Evolutionary conservation across 2,797 vertebrate genomes (phyloP), one percentile per base, ranked within the genome.

Genomic region (Ptychadena robeensis): DNA sequence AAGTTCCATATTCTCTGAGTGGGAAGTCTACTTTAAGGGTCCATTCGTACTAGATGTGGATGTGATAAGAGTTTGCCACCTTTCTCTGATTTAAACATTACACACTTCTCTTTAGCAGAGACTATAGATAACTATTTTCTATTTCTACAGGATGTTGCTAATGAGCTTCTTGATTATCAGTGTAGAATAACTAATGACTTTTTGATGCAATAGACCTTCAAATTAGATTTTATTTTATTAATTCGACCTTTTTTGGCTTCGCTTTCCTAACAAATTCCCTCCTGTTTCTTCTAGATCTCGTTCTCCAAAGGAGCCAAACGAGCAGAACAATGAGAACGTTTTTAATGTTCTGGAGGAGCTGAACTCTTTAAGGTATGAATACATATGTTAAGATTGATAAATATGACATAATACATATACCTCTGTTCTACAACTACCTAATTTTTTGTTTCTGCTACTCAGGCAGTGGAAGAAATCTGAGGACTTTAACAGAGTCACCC

Each of bases 401-500:
- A 5, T 32, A n/a, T 34, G 3, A 10, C 14, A n/a, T n/a, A 25
- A 38, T 8, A 30, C 35, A 28, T 57, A 2, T 57, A 37, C 35
- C 25, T 9, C 8, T 27, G n/a, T 27, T 69, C 9, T 37, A 12
- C 12, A 25, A n/a, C 10, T 1, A 35, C 65, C 32, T 12, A 30
- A 22, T 27, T 27, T n/a, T 40, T 83, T 73, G 9, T 11, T 75
- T 66, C 38, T 88, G 5, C 44, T 68, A 32, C 8, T 38, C 77
- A 95, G 96, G 81, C 92, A 93, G 48, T 91, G 87, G 93, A 93
- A 88, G 66, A 92, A 91, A 82, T 90, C 89, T 0, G 95, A 95
- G 88, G 94, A 94, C 86, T 92, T 97, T 80, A 96, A 95, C 91
- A 94, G 93, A 73, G 69, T 97, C 83, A 97, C 95, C 1, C 88